A percentile compares a stretch with the other conserved stretches of the same genome.
Conservation (phyloP, 2,797 vertebrate genomes). For the Intellagama lesueurii region DNA sequence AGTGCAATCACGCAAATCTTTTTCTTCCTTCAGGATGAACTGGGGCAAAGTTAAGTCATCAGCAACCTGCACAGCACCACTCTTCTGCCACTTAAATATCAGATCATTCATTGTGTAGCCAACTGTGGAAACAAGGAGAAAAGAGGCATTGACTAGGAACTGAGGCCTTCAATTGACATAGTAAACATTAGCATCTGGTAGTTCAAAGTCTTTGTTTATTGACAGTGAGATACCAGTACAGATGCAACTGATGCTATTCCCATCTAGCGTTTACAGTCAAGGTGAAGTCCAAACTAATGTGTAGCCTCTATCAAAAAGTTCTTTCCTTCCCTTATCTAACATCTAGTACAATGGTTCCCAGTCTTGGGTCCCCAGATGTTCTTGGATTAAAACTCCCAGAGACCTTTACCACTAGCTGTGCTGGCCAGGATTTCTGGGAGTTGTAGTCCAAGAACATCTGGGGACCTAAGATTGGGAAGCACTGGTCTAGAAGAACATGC, state of each 20-base stretch:
- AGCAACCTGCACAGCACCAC: slow-evolving; percentile 95
- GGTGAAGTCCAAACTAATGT: neutral
- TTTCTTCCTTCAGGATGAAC: slow-evolving; percentile 98
- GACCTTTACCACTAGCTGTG: too few relatives aligned
- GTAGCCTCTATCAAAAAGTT: neutral
- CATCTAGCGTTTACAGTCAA: neutral
- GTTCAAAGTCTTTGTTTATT: neutral
- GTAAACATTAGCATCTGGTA: neutral
- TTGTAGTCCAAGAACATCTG: too few relatives aligned
- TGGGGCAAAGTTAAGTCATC: slow-evolving; percentile 95
- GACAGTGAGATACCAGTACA: neutral
- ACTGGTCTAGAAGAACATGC: too few relatives aligned
- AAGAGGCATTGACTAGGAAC: neutral
- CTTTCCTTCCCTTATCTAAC: neutral
- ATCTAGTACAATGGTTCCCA: neutral
- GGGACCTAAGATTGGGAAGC: too few relatives aligned
- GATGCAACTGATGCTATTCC: neutral
- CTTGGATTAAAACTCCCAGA: too few relatives aligned
- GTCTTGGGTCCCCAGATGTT: too few relatives aligned
- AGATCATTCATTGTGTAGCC: slow-evolving; percentile 99
- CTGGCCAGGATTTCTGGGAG: too few relatives aligned
- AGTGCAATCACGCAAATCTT: slow-evolving; percentile 97
- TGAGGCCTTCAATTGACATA: neutral
- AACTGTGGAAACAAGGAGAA: slow-evolving; percentile 79
- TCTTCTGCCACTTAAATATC: slow-evolving; percentile 98